Percentiles rank a stretch among this genome's conserved stretches.
Evolutionary conservation across 2,113 vertebrate genomes (phyloP).

Genomic region (Semnornis frantzii): DNA sequence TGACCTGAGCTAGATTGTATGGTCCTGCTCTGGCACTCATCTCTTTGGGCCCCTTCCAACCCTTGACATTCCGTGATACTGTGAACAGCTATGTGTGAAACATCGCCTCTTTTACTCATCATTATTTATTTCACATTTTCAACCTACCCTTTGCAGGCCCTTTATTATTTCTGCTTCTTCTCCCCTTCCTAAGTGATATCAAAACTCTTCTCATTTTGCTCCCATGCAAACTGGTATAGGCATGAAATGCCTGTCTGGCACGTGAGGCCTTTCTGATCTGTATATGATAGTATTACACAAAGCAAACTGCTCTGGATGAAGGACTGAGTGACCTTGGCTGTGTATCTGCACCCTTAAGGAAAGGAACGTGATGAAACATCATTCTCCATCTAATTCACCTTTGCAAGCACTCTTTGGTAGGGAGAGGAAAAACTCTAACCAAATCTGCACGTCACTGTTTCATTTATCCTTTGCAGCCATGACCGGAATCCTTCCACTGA

Average conservation of each 20-base stretch:
- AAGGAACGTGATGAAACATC: slow-evolving; percentile 1
- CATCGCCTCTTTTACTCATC: neutral
- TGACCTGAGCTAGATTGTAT: too few species aligned
- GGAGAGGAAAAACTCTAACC: neutral
- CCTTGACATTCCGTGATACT: too few species aligned
- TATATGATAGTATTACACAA: neutral
- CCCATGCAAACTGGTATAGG: neutral
- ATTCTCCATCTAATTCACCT: neutral
- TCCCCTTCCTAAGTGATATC: neutral
- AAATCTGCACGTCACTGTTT: slow-evolving; percentile 1
- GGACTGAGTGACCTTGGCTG: slow-evolving; percentile 12
- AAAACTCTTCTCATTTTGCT: neutral
- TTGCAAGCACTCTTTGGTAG: neutral
- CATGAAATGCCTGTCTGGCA: neutral
- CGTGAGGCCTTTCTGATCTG: neutral
- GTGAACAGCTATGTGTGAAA: accelerated
- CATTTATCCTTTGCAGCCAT: slow-evolving; percentile 33
- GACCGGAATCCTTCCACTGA: slow-evolving; percentile 31
- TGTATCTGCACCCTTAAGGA: neutral
- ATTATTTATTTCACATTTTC: neutral
- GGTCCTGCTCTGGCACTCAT: too few species aligned
- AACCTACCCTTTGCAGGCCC: neutral
- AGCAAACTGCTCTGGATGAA: neutral
- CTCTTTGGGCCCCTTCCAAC: too few species aligned
- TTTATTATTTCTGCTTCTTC: neutral